Evolutionary conservation across 2,888 invertebrate genomes (phyloP).

Genomic region (Galerucella pusilla): DNA sequence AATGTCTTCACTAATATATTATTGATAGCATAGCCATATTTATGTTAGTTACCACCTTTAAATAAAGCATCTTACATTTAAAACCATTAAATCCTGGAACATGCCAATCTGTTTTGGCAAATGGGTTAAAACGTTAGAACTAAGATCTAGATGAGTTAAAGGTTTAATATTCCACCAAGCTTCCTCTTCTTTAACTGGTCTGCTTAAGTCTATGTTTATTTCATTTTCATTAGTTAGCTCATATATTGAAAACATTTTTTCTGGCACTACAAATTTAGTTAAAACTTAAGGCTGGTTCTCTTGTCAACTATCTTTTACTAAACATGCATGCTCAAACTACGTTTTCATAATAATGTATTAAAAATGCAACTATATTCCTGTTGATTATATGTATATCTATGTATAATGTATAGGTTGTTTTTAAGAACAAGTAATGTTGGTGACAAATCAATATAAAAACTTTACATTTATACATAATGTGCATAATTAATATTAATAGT

Average conservation of each 20-base stretch:
- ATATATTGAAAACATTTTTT: slow-evolving; percentile 79
- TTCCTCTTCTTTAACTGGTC: slow-evolving; percentile 67
- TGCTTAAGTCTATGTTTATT: slow-evolving; percentile 70
- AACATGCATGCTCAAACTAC: neutral
- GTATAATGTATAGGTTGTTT: neutral
- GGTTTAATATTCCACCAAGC: slow-evolving; percentile 88
- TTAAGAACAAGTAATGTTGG: neutral
- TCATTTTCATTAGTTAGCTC: slow-evolving; percentile 74
- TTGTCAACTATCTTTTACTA: neutral
- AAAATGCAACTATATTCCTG: neutral
- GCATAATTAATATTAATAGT: neutral
- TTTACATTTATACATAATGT: neutral
- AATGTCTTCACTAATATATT: no score
- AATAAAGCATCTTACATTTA: slow-evolving; percentile 70
- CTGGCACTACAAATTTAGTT: slow-evolving; percentile 70
- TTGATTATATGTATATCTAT: no score
- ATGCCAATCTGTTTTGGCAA: slow-evolving; percentile 75
- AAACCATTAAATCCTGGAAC: slow-evolving; percentile 74
- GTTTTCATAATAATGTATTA: neutral
- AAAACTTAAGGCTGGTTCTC: neutral
- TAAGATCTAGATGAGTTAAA: slow-evolving; percentile 80
- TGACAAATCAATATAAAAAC: neutral
- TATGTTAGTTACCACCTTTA: neutral
- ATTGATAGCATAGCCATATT: slow-evolving; percentile 40
- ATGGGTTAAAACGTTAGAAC: slow-evolving; percentile 75